Base-by-base conservation (phyloP, 2,888 invertebrate genomes). In the Pollenia griseotomentosa region DNA sequence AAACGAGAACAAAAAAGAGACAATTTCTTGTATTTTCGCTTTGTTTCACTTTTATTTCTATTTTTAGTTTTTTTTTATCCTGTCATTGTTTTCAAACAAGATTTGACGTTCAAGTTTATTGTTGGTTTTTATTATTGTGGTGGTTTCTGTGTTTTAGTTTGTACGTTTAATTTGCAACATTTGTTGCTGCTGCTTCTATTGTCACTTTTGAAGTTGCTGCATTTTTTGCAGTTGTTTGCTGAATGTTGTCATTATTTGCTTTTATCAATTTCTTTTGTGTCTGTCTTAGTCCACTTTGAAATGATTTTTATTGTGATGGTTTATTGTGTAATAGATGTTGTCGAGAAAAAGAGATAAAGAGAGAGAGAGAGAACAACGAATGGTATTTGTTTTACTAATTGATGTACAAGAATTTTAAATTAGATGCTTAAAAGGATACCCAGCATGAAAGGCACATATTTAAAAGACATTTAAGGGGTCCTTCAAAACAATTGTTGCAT, bases 371-470 rank as follows among this genome's bases (percentile, higher is more conserved):
- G 73, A 73, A 65, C 33, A 33, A 16, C 63, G 75, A 70, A 33
- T 80, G 51, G 33, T 86, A 83, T 83, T 86, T 83, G 79, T 75
- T 75, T 86, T 79, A 83, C 86, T 86, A 83, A 86, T 86, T 86
- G 86, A 80, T 80, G 71, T 70, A 75, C 63, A 82, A 74, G 75
- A 82, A 82, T 86, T 86, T 44, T 14, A 78, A 86, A 86, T 86
- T 73, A 82, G 78, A 53, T 66, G 59, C 61, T 74, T 23, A 59
- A 57, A 7, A 55, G 42, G 48, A 42, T 53, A 53, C 51, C 14
- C 14, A 79, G 53, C 57, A 66, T 23, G 12, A 51, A 33, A 48
- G 42, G 14, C 11, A n/a, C 14, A 11, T 9, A 40, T 42, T 12
- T 57, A 9, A 2, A 14, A 44, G 63, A 40, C 57, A 57, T 42